Evolutionary conservation across 2,888 invertebrate genomes (phyloP), one percentile per base, ranked within the genome.

Genomic region (Euphydryas editha): DNA sequence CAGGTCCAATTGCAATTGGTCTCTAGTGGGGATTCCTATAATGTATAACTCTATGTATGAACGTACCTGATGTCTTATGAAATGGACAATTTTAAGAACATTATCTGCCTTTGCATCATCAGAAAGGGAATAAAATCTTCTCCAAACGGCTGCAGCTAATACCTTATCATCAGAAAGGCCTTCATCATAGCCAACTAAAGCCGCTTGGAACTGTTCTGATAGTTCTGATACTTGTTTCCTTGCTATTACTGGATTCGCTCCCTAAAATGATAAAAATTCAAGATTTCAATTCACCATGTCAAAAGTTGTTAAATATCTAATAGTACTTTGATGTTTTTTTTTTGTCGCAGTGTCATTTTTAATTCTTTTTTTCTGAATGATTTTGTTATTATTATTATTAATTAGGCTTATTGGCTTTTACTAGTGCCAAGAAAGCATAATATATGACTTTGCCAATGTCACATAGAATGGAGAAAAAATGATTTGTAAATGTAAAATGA

Each of bases 171-270:
- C 95, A 15, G 93, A 93, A 75, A 98, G 85, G 2, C 98, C 98
- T 92, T 98, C 98, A 84, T 98, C 98, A 79, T 98, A 98, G 0
- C 95, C 94, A 67, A 98, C 94, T 15, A 98, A 81, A 7, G 97
- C 95, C 1, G 97, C 97, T 88, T 97, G 96, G 82, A 98, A 96
- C 79, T 98, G 97, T 74, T 96, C 94, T 0, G 95, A 95, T 21
- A 98, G 83, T 62, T 94, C 94, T 39, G 92, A 76, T 0, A 97
- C 90, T 84, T 96, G 95, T 65, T 93, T 91, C 65, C 93, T 93
- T 24, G 95, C 94, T 71, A 94, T 92, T 1, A 94, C 87, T 55
- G 94, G 88, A 84, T 94, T 94, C 30, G 94, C 94, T 49, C 93
- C 93, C 96, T 96, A 79, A 59, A 71, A 65, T 60, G 24, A 65